Base-by-base conservation (phyloP, 2,797 vertebrate genomes). In the Enteromius treurensis region DNA sequence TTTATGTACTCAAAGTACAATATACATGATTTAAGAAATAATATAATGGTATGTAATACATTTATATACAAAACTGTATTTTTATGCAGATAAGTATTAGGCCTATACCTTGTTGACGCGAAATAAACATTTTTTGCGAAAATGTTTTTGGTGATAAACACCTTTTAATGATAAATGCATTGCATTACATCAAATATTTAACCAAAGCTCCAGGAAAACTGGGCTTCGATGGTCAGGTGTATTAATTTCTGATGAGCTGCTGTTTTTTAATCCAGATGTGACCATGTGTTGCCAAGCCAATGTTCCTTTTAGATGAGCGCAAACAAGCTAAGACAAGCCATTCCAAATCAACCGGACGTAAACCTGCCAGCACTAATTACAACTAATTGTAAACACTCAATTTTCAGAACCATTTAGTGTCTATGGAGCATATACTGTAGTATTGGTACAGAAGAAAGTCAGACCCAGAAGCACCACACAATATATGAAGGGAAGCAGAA, bases 321-420 rank as follows among this genome's bases (percentile, higher is more conserved):
- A 73, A 84, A 88, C 77, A 84, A 80, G 82, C 42, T 55, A 69
- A 65, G 68, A 73, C 83, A 65, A 65, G 83, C 68, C 79, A 49
- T 82, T 65, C 17, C 26, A 76, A 83, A 75, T 67, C 42, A 79
- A 64, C 19, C 65, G 58, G 49, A 37, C 40, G 34, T 68, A 51
- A 82, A 76, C 8, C 78, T 81, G 83, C 80, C 83, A 86, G 79
- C 73, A 83, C 9, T 42, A 42, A 42, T 42, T 42, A 42, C 40
- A 42, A 51, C 58, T 65, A 69, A 53, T 53, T 67, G 70, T 26
- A 53, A 76, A 55, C 32, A 67, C 60, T 75, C 49, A 49, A 71
- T 75, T 84, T 77, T 45, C 34, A 40, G 13, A 60, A 70, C 9
- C 45, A 76, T 76, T 79, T 53, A 47, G 40, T 13, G 65, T 71